A percentile compares a stretch with the other conserved stretches of the same genome.
Conservation (phyloP, 2,797 vertebrate species). For the Petrocephalus schoutedeni region DNA sequence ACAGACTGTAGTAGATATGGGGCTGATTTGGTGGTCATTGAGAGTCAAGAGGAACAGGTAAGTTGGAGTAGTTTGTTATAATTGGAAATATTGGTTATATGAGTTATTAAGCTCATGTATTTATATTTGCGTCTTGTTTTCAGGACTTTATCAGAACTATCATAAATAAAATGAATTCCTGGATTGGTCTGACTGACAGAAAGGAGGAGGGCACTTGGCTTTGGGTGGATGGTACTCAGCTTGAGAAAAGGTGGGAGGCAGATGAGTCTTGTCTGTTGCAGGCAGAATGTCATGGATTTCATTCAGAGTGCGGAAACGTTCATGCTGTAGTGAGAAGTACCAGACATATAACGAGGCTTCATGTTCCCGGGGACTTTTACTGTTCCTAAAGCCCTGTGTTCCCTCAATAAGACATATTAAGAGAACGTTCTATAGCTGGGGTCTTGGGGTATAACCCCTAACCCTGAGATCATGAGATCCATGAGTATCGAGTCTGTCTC, state of each 20-base stretch:
- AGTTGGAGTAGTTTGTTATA: background rate
- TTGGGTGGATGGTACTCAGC: background rate
- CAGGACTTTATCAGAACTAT: background rate
- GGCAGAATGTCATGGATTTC: background rate
- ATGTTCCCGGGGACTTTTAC: background rate
- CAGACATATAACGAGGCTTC: background rate
- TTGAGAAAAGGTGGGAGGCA: background rate
- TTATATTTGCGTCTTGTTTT: background rate
- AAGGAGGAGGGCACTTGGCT: background rate
- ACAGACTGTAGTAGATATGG: background rate
- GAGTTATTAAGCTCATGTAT: background rate
- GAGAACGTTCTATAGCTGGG: background rate
- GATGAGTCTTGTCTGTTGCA: background rate
- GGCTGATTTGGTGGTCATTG: background rate
- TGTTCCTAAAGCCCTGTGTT: background rate
- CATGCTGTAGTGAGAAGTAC: background rate
- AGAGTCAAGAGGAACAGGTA: slow-evolving; percentile 16
- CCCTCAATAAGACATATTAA: background rate
- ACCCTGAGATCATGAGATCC: background rate
- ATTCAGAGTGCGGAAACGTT: background rate
- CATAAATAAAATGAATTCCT: background rate
- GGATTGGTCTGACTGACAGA: background rate
- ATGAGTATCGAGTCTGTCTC: background rate
- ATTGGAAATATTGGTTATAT: background rate
- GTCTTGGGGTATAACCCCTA: background rate